Evolutionary conservation across 2,113 vertebrate genomes (phyloP).

Genomic region (Ondatra zibethicus): DNA sequence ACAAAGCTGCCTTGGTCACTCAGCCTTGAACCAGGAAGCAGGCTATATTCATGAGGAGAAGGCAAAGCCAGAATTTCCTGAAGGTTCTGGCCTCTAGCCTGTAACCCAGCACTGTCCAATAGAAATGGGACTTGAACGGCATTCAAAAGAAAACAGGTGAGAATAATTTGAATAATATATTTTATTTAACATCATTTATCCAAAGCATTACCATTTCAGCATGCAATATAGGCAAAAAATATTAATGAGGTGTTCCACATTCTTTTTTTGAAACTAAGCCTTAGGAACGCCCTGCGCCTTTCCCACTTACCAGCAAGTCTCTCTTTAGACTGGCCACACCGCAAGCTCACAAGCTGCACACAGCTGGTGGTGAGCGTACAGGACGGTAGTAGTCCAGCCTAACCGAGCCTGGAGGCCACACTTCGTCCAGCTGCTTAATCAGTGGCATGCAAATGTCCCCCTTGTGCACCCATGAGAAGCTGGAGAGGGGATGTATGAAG

Average conservation of each 20-base stretch:
- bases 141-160: constrained; percentile 59
- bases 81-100: constrained; percentile 75
- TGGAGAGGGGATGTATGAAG: background rate
- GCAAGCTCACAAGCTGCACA: background rate
- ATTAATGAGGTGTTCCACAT: background rate
- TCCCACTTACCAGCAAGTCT: background rate
- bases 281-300: background rate
- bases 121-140: constrained; percentile 60
- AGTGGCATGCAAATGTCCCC: accelerated
- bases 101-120: constrained; percentile 57
- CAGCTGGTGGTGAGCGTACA: background rate
- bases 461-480: background rate
- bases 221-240: background rate
- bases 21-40: constrained; percentile 68
- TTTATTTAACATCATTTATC: background rate
- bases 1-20: constrained; percentile 35
- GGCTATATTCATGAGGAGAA: constrained; percentile 64
- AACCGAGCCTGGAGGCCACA: background rate
- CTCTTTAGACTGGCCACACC: background rate
- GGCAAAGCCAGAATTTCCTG: constrained; percentile 74
- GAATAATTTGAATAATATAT: constrained; percentile 37
- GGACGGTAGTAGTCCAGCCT: background rate
- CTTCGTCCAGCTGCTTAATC: background rate
- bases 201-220: constrained; percentile 41
- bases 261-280: background rate